Conservation (phyloP, 2,888 invertebrate genomes). For the Yponomeuta evonymella region DNA sequence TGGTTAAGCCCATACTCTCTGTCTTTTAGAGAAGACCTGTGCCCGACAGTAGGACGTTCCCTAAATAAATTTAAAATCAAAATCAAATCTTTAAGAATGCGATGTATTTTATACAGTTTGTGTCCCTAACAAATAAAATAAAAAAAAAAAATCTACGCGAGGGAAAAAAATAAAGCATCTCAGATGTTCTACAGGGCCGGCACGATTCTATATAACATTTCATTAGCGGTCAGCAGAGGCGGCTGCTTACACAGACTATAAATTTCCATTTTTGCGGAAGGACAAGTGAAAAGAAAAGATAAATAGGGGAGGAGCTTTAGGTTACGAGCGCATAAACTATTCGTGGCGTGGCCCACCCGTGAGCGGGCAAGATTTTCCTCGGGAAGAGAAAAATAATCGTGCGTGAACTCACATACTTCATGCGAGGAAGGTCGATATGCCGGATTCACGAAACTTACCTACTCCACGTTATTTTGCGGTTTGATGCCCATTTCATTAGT, state of each 20-base stretch:
- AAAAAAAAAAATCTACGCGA: background rate
- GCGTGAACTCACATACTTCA: slow-evolving; percentile 12
- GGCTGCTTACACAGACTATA: slow-evolving; percentile 57
- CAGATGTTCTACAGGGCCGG: slow-evolving; percentile 14
- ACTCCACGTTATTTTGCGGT: background rate
- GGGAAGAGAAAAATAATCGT: slow-evolving; percentile 15
- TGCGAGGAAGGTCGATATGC: background rate
- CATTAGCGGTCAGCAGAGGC: slow-evolving; percentile 60
- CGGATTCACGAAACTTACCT: background rate
- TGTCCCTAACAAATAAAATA: no score
- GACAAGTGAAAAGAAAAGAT: slow-evolving; percentile 67
- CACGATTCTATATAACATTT: slow-evolving; percentile 55
- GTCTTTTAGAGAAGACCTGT: no score
- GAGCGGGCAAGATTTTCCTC: slow-evolving; percentile 7
- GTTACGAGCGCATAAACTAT: slow-evolving; percentile 41
- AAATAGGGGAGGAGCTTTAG: slow-evolving; percentile 55
- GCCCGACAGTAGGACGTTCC: no score
- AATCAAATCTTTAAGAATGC: no score
- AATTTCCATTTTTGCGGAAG: slow-evolving; percentile 67
- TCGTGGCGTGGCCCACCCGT: slow-evolving; percentile 25
- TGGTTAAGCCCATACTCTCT: no score
- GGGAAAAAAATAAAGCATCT: background rate
- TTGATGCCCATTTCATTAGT: no score
- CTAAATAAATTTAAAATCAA: no score
- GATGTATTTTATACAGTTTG: no score